Evolutionary conservation across 2,888 invertebrate genomes (phyloP).

Genomic region (Pterostichus niger): DNA sequence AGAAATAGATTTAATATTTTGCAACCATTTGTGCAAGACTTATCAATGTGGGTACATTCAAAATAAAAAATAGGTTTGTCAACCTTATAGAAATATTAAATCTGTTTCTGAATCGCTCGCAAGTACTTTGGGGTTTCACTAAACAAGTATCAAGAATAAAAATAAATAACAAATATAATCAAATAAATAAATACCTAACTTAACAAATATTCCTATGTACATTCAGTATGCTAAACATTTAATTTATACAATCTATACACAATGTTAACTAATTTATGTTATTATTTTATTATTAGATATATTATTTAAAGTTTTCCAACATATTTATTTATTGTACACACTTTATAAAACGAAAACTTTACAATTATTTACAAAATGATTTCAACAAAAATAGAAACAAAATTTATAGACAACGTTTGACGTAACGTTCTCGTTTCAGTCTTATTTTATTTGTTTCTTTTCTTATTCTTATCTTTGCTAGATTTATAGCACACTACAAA

Average conservation of each 20-base stretch:
- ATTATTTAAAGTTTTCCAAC: not conserved
- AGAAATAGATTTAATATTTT: not conserved
- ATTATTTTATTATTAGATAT: not conserved
- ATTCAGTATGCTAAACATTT: slow-evolving; percentile 46
- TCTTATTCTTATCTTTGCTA: no score
- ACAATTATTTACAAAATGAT: slow-evolving; percentile 45
- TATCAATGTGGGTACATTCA: not conserved
- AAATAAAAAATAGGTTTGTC: no score
- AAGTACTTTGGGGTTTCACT: not conserved
- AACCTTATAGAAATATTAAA: no score
- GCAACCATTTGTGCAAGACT: not conserved
- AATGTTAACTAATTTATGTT: slow-evolving; percentile 1
- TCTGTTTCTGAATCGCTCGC: not conserved
- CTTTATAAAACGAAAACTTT: slow-evolving; percentile 29
- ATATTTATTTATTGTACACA: slow-evolving; percentile 31
- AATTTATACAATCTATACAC: slow-evolving; percentile 49
- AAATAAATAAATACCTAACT: slow-evolving; percentile 3
- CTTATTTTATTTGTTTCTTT: slow-evolving; percentile 5
- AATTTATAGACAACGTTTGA: slow-evolving; percentile 2
- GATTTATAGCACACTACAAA: not conserved
- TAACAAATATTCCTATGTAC: slow-evolving; percentile 42
- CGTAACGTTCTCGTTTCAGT: slow-evolving; percentile 19
- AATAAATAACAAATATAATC: slow-evolving; percentile 32
- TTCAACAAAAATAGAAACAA: not conserved
- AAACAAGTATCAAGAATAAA: not conserved